phyloP scores from a whole-genome alignment of 2,888 invertebrate genomes.

The Drosophila pegasa region DNA sequence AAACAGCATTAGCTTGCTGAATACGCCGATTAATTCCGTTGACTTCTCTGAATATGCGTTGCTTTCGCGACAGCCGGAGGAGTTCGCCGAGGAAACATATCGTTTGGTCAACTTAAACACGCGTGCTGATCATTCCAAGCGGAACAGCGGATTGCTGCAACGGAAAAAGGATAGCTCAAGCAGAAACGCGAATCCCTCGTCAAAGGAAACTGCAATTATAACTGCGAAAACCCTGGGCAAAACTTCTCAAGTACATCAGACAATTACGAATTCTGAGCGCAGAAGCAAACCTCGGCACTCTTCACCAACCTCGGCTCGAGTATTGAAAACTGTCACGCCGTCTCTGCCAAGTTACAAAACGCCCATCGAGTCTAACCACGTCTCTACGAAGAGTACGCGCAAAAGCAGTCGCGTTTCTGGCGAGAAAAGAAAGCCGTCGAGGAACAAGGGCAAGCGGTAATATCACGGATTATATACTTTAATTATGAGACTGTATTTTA shows the following conservation, averaged over 20 bases:
- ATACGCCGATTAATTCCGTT: slow-evolving; percentile 86
- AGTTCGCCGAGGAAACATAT: slow-evolving; percentile 93
- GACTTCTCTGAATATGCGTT: slow-evolving; percentile 94
- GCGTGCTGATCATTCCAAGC: slow-evolving; percentile 84
- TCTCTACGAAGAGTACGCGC: slow-evolving; percentile 50
- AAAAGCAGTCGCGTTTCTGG: slow-evolving; percentile 50
- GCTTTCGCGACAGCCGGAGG: slow-evolving; percentile 92
- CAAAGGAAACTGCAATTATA: slow-evolving; percentile 88
- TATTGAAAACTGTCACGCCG: slow-evolving; percentile 91
- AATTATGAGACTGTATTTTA: no score
- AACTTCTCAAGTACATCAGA: slow-evolving; percentile 94
- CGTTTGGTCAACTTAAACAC: slow-evolving; percentile 92
- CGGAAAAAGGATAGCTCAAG: slow-evolving; percentile 93
- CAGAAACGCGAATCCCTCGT: slow-evolving; percentile 91
- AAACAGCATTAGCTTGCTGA: slow-evolving; percentile 34
- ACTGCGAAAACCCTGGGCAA: slow-evolving; percentile 92
- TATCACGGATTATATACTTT: neutral
- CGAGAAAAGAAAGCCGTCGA: slow-evolving; percentile 59
- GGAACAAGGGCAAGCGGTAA: slow-evolving; percentile 75
- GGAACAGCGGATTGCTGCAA: slow-evolving; percentile 90
- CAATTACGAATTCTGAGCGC: slow-evolving; percentile 87
- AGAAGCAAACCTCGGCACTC: slow-evolving; percentile 86
- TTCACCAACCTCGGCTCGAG: slow-evolving; percentile 87
- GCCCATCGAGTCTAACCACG: slow-evolving; percentile 35
- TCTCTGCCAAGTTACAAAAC: slow-evolving; percentile 76